Evolutionary conservation across 2,888 invertebrate species (phyloP), one percentile per base, ranked within the genome.

Genomic region (Yponomeuta plumbellus): DNA sequence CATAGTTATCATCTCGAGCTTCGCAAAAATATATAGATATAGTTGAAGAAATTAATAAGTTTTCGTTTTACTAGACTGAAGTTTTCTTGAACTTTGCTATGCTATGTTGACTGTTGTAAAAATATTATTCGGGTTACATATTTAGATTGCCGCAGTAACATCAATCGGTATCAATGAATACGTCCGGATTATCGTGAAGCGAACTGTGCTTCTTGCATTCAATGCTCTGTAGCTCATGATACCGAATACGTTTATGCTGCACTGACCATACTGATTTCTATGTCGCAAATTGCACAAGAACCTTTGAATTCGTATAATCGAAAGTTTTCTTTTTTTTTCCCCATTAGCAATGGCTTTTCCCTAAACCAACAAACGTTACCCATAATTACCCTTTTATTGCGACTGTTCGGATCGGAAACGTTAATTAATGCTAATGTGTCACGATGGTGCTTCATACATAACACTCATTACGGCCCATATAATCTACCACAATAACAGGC

Each of bases 381-480:
- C 72, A 67, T 73, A 71, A 71, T 64, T 44, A 74, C 75, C 72
- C 72, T 73, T 79, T 77, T 79, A 80, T 74, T 74, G 76, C 74
- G 70, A 72, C 74, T 76, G 76, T 81, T 34, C 21, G n/a, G 34
- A 61, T 26, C 80, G 84, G 82, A 82, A 83, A 84, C 83, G 82
- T 82, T 80, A 83, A 85, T 85, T 79, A 77, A 81, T 80, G 81
- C 77, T 80, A 84, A 83, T 84, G 77, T 76, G 76, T 79, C 80
- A 76, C 79, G 77, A 79, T 81, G 44, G 63, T 4, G 44, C 63
- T 44, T 61, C 66, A 68, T 68, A 57, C 57, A 57, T 11, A 58
- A 11, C n/a, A 58, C 58, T 58, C 21, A 58, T 58, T 58, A 58
- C 20, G 58, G 58, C 21, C 58, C 44, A 17, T 17, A 52, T 52